Percentiles rank a stretch among this genome's conserved stretches.
Conservation (phyloP, 2,888 invertebrate species). For the Drosophila mercatorum region DNA sequence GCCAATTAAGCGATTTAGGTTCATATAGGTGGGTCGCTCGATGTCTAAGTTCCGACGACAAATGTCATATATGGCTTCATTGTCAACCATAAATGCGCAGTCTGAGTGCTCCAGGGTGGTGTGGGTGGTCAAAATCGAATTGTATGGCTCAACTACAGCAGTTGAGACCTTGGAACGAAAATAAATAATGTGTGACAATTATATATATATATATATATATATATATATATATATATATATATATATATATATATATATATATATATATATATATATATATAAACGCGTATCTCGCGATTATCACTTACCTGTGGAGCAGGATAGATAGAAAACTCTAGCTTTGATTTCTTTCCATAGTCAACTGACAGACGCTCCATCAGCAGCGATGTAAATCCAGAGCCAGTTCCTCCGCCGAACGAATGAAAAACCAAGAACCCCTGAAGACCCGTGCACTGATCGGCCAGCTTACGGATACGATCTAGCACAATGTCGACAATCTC, state of each 20-base stretch:
- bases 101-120: slow-evolving; percentile 94
- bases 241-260: neutral
- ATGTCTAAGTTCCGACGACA: slow-evolving; percentile 94
- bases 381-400: slow-evolving; percentile 96
- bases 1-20: slow-evolving; percentile 94
- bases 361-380: slow-evolving; percentile 96
- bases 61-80: slow-evolving; percentile 94
- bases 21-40: slow-evolving; percentile 93
- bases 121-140: slow-evolving; percentile 96
- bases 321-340: slow-evolving; percentile 96
- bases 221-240: neutral
- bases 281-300: neutral
- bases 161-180: slow-evolving; percentile 87
- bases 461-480: slow-evolving; percentile 92
- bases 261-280: neutral
- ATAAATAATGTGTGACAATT: neutral
- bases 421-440: slow-evolving; percentile 97
- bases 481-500: slow-evolving; percentile 94
- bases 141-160: slow-evolving; percentile 94
- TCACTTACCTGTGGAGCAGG: slow-evolving; percentile 94
- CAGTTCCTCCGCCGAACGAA: slow-evolving; percentile 94
- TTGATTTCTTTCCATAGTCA: slow-evolving; percentile 97
- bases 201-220: neutral
- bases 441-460: slow-evolving; percentile 94
- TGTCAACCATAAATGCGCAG: slow-evolving; percentile 97